A percentile compares a stretch with the other conserved stretches of the same genome.
These are phyloP conservation scores for Eupithecia inturbata DNA, from an alignment of 2,888 invertebrate species.

Conservation along the genomic window DNA sequence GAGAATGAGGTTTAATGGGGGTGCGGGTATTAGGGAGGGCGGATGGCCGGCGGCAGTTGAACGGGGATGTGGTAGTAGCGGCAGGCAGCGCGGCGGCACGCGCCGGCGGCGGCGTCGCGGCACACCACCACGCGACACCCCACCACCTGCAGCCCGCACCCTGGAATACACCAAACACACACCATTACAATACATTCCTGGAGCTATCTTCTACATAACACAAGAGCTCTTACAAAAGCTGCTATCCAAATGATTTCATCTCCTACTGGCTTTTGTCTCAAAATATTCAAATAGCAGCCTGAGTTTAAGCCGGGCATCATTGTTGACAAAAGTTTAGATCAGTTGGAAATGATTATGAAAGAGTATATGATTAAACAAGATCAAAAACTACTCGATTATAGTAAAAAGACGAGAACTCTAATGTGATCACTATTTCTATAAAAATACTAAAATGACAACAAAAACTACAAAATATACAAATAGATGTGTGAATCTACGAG, in stretches of 20 bases:
- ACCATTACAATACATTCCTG: constrained; percentile 23
- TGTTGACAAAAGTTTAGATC: not conserved
- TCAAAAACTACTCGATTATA: constrained; percentile 27
- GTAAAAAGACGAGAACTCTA: constrained; percentile 29
- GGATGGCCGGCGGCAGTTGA: constrained; percentile 91
- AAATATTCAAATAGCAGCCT: constrained; percentile 2
- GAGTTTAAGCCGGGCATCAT: not conserved
- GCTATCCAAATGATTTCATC: not conserved
- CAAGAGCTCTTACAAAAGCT: not conserved
- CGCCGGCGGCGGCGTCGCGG: constrained; percentile 97
- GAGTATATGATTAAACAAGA: constrained; percentile 27
- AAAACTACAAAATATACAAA: constrained; percentile 31
- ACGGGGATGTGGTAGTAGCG: constrained; percentile 99
- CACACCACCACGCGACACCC: constrained; percentile 98
- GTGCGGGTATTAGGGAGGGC: constrained; percentile 75
- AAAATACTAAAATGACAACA: constrained; percentile 26
- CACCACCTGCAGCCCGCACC: constrained; percentile 97
- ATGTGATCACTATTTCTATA: constrained; percentile 28
- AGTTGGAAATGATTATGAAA: constrained; percentile 13
- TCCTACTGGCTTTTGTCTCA: not conserved
- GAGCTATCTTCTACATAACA: constrained; percentile 17
- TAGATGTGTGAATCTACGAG: constrained; percentile 29
- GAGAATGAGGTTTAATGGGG: constrained; percentile 32
- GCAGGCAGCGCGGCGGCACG: constrained; percentile 96
- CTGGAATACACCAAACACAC: constrained; percentile 78